Percentiles rank a stretch among this genome's conserved stretches.
These are phyloP conservation scores for Antidorcas marsupialis DNA, from an alignment of 2,113 vertebrate species.

Conservation along the genomic window DNA sequence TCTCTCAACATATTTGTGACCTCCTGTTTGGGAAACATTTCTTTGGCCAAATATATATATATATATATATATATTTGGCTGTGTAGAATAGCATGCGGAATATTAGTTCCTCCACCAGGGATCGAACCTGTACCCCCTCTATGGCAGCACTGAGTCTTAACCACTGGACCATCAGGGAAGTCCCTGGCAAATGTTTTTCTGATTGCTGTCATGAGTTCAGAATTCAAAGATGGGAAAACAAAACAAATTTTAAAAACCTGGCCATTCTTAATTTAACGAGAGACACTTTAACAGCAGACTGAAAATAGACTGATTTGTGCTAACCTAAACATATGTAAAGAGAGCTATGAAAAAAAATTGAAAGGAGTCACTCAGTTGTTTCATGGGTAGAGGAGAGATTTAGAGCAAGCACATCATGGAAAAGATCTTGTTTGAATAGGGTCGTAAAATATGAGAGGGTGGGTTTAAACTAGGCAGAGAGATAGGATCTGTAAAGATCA, in stretches of 20 bases:
- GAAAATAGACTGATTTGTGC: background rate
- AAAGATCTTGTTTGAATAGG: constrained; percentile 21
- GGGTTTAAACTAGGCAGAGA: constrained; percentile 7
- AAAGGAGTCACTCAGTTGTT: background rate
- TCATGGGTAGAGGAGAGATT: background rate
- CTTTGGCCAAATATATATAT: background rate
- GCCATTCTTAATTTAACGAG: background rate
- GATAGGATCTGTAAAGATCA: background rate
- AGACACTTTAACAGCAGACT: background rate
- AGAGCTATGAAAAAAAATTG: background rate
- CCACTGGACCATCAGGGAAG: background rate
- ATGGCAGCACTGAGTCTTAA: background rate
- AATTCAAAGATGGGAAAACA: background rate
- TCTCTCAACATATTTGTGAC: background rate
- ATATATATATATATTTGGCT: background rate
- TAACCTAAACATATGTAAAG: background rate
- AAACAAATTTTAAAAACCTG: background rate
- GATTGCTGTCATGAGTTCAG: background rate
- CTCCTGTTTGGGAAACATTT: background rate
- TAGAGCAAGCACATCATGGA: background rate
- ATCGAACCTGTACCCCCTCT: background rate
- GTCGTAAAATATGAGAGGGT: background rate
- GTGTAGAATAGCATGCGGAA: background rate
- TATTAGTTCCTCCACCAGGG: background rate
- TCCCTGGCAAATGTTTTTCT: background rate